Evolutionary conservation across 30 jellyfish, hydroid and myxozoan species (phyloP), one percentile per base, ranked within the genome.

Genomic region (Hydractinia echinata): DNA sequence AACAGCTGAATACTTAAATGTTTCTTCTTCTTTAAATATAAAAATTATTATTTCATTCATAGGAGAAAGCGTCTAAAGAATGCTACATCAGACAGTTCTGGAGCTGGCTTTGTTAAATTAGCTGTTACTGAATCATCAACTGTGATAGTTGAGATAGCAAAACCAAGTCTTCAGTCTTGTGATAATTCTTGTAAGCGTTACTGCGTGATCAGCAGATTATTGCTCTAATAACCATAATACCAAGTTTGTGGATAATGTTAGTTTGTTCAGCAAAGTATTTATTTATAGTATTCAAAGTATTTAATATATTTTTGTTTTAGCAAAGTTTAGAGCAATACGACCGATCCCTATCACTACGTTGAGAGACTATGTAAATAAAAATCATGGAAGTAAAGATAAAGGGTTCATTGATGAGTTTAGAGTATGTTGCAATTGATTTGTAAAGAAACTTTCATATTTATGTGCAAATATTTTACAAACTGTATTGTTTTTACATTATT

Each of bases 361-460:
- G 82, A 82, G 79, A 71, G 96, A 81, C 4, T 88, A 72, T 76
- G 72, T 92, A 14, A 86, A 66, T 16, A 77, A 81, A 51, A 88
- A 64, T 8, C 94, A 82, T 49, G 78, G 85, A 5, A 86, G 79
- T 51, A 91, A 86, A 73, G 96, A 91, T 66, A 76, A 88, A 51
- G 95, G 93, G 9, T 91, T 91, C 60, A 79, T 91, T 55, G 96
- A 91, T 69, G 97, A 91, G 68, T 91, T 91, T 83, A 84, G 87
- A 95, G 97, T 91, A 19, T 16, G 82, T 58, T n/a, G 11, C 54
- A 64, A 11, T 66, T 49, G 15, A 4, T 11, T 11, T 58, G 69
- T 58, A 0, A 13, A 11, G 69, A 58, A 11, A 16, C 19, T 16
- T 9, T 56, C 69, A 58, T 58, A 58, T 11, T 58, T 58, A 2